Conservation (phyloP, 2,888 invertebrate species). For the Acanthoscelides obtectus region DNA sequence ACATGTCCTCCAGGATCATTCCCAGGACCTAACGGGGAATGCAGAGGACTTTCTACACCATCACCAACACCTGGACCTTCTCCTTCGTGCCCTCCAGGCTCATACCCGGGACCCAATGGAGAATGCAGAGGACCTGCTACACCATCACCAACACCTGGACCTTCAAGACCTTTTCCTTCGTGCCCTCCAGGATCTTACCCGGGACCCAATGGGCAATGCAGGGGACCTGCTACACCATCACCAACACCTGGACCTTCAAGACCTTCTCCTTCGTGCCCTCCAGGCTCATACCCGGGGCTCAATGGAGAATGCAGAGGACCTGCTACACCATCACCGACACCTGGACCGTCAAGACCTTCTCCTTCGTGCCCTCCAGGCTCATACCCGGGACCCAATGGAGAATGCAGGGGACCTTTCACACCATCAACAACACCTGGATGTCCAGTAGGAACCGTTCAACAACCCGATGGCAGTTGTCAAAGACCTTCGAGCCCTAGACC, state of each 20-base stretch:
- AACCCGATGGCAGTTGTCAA: constrained; percentile 14
- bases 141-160: constrained; percentile 15
- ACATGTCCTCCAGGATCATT: constrained; percentile 15
- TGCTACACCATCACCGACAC: constrained; percentile 12
- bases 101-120: constrained; percentile 10
- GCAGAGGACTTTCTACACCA: constrained; percentile 11
- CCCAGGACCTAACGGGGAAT: constrained; percentile 11
- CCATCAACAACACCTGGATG: constrained; percentile 10
- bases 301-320: constrained; percentile 15
- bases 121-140: constrained; percentile 12
- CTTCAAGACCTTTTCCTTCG: constrained; percentile 8
- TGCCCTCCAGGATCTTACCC: constrained; percentile 17
- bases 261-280: constrained; percentile 12
- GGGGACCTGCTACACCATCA: constrained; percentile 8
- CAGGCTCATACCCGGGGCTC: constrained; percentile 8
- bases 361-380: constrained; percentile 18
- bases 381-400: constrained; percentile 15
- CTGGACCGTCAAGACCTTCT: constrained; percentile 9
- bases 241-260: constrained; percentile 11
- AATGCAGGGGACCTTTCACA: constrained; percentile 11
- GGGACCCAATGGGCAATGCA: constrained; percentile 18
- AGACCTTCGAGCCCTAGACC: constrained; percentile 7
- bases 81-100: constrained; percentile 13
- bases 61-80: constrained; percentile 10
- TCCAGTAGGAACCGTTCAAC: constrained; percentile 12